Evolutionary conservation across 1,140 invertebrate species (phyloP).

Genomic region (Epicauta chinensis): DNA sequence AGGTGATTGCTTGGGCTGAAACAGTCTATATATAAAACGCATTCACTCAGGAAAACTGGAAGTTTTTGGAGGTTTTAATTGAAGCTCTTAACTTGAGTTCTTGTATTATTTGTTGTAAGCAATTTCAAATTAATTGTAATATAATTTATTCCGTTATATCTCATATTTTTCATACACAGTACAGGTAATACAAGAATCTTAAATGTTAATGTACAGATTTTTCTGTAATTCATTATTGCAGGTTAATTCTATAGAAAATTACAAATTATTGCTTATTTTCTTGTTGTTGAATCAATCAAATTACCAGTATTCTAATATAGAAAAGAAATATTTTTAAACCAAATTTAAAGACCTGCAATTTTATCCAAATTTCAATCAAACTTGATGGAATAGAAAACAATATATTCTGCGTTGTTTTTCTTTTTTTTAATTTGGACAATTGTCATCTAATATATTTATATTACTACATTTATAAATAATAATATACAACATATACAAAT

Average conservation of each 20-base stretch:
- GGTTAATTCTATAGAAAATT: constrained; percentile 5
- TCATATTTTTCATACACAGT: constrained; percentile 27
- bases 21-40: too few relatives aligned
- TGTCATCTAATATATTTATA: constrained; percentile 12
- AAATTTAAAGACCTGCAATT: background rate
- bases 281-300: constrained; percentile 2
- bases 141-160: constrained; percentile 22
- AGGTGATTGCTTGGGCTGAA: too few relatives aligned
- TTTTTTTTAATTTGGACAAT: constrained; percentile 13
- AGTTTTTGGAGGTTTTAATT: too few relatives aligned
- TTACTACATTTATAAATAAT: constrained; percentile 31
- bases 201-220: constrained; percentile 23
- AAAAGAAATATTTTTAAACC: too few relatives aligned
- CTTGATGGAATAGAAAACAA: constrained; percentile 15
- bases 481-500: constrained; percentile 39
- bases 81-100: too few relatives aligned
- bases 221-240: constrained; percentile 16
- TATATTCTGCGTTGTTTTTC: constrained; percentile 2
- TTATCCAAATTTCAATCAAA: background rate
- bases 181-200: constrained; percentile 22
- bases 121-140: constrained; percentile 1
- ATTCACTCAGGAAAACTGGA: too few relatives aligned
- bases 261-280: constrained; percentile 3
- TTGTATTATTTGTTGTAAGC: too few relatives aligned
- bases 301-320: too few relatives aligned